These are phyloP conservation scores for Strigamia crassipes DNA, from an alignment of 2,888 invertebrate species.

Conservation along the genomic window DNA sequence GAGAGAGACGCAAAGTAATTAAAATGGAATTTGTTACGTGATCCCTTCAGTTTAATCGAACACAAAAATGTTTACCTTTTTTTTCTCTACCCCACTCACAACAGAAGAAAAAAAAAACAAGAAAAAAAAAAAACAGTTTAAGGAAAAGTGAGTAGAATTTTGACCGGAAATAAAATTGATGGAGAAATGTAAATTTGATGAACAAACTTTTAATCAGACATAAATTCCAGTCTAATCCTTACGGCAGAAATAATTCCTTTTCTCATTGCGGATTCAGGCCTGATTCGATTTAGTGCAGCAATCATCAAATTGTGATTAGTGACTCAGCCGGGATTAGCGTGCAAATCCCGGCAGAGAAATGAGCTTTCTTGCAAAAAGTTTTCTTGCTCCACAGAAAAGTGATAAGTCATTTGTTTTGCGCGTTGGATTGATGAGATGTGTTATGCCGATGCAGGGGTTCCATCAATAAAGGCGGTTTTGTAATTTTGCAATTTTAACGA, in stretches of 20 bases:
- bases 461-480: no score
- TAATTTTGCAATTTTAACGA: no score
- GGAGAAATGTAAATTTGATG: not conserved
- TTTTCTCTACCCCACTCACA: no score
- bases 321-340: conserved; percentile 24
- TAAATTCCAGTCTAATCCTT: not conserved
- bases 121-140: not conserved
- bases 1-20: not conserved
- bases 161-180: not conserved
- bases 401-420: not conserved
- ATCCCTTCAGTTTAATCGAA: not conserved
- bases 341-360: not conserved
- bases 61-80: not conserved
- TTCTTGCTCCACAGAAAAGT: conserved; percentile 7
- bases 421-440: not conserved
- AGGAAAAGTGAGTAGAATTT: not conserved
- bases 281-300: conserved; percentile 35
- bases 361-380: not conserved
- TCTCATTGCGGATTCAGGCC: conserved; percentile 35
- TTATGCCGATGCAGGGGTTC: not conserved
- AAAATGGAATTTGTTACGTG: not conserved
- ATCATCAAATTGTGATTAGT: conserved; percentile 42
- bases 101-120: not conserved
- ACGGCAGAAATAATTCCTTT: conserved; percentile 24
- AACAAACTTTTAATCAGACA: not conserved